These are phyloP conservation scores for Emys orbicularis DNA, from an alignment of 2,797 vertebrate species.

Conservation along the genomic window DNA sequence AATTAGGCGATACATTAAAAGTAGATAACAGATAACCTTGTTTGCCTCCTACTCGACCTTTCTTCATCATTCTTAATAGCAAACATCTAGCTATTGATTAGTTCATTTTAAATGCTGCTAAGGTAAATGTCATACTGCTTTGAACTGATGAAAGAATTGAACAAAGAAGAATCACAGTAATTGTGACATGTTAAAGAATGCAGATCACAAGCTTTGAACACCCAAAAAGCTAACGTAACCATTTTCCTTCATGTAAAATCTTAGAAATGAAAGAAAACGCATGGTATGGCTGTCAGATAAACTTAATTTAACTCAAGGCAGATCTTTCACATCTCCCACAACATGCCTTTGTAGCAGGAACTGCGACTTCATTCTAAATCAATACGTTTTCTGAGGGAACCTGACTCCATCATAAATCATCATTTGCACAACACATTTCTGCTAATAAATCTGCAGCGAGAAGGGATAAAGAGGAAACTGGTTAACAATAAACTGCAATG, in stretches of 20 bases:
- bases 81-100: constrained; percentile 71
- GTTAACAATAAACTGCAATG: constrained; percentile 68
- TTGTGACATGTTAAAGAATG: constrained; percentile 53
- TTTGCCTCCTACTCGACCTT: constrained; percentile 71
- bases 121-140: constrained; percentile 79
- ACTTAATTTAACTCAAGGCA: constrained; percentile 31
- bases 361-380: constrained; percentile 79
- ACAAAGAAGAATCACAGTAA: constrained; percentile 78
- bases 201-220: constrained; percentile 3
- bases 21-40: constrained; percentile 59
- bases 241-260: constrained; percentile 33
- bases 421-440: constrained; percentile 84
- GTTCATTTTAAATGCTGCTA: constrained; percentile 60
- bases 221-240: neutral
- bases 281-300: constrained; percentile 9
- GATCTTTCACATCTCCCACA: neutral
- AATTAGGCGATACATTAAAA: constrained; percentile 70
- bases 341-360: constrained; percentile 40
- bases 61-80: constrained; percentile 72
- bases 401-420: constrained; percentile 89
- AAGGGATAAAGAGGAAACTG: constrained; percentile 67
- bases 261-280: neutral
- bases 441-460: constrained; percentile 76
- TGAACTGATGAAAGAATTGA: constrained; percentile 81
- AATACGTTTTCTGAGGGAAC: constrained; percentile 88